Evolutionary conservation across 2,113 vertebrate species (phyloP).

Genomic region (Turdus rufiventris): DNA sequence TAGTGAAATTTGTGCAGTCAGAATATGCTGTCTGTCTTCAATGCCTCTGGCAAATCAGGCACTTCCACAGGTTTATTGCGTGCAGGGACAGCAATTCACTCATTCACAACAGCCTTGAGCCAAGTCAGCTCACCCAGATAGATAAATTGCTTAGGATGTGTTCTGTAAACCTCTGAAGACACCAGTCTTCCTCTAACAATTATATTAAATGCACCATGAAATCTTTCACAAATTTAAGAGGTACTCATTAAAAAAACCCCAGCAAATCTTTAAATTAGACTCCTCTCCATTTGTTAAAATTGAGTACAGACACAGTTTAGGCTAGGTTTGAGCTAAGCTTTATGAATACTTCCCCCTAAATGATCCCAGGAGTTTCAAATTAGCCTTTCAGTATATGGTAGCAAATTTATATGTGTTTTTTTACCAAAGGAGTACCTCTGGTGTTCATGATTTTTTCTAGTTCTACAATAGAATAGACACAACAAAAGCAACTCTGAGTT

Average conservation of each 20-base stretch:
- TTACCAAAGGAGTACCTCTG: background rate
- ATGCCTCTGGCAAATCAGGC: background rate
- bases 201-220: background rate
- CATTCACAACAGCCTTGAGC: background rate
- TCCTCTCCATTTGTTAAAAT: background rate
- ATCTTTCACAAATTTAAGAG: background rate
- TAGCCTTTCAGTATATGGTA: background rate
- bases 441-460: background rate
- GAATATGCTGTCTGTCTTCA: background rate
- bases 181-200: background rate
- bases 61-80: background rate
- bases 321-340: background rate
- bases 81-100: background rate
- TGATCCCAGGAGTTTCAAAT: background rate
- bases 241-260: background rate
- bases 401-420: background rate
- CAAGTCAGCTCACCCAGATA: background rate
- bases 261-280: background rate
- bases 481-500: background rate
- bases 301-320: background rate
- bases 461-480: background rate
- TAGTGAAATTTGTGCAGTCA: background rate
- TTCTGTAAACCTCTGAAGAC: background rate
- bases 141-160: background rate
- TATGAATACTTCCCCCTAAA: background rate